Conservation (phyloP, 2,113 vertebrate species). For the Pelodiscus sinensis region DNA sequence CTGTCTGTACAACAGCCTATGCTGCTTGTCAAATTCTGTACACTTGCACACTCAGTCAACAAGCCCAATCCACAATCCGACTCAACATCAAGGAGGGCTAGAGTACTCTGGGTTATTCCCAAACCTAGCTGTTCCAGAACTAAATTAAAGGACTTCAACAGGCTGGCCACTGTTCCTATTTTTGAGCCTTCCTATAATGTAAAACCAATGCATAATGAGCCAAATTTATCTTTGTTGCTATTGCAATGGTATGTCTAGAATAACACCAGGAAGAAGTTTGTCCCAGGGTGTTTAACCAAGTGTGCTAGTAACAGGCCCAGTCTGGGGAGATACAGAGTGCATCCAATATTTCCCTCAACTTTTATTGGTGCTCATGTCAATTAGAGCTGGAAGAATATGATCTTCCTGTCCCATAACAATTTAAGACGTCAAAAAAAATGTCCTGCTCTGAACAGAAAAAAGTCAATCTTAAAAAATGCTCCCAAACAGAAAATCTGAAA, state of each 20-base stretch:
- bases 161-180: background rate
- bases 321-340: accelerated
- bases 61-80: background rate
- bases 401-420: background rate
- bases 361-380: background rate
- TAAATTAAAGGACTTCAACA: background rate
- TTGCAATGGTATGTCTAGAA: background rate
- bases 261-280: background rate
- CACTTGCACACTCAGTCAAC: accelerated
- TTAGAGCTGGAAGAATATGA: background rate
- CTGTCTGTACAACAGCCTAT: background rate
- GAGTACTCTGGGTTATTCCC: accelerated
- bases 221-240: background rate
- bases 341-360: background rate
- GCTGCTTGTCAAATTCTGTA: background rate
- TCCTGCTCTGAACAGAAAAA: background rate
- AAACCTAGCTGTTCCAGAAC: background rate
- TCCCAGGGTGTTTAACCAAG: background rate
- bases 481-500: background rate
- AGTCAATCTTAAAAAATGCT: background rate
- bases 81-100: background rate
- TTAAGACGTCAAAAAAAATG: background rate
- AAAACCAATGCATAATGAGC: background rate
- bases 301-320: background rate
- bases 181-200: background rate